Base-by-base conservation (phyloP, 2,888 invertebrate genomes). In the Sarcophaga carnaria region DNA sequence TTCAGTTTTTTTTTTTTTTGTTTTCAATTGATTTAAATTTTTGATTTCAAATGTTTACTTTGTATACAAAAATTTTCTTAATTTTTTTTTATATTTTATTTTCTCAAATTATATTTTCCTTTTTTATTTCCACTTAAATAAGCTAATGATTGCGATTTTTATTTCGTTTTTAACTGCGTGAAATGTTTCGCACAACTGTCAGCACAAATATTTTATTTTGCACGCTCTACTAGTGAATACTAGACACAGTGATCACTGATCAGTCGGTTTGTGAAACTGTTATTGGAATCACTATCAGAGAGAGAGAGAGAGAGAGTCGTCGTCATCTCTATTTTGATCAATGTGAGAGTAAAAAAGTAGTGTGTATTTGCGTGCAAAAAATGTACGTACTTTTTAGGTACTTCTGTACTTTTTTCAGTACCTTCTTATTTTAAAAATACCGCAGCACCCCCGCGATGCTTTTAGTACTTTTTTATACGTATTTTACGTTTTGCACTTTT, bases 171-270 rank as follows among this genome's bases (percentile, higher is more conserved):
- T 67, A 79, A 81, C 84, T 71, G 76, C 79, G 78, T 87, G 87
- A 87, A 87, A 81, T 79, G 70, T 81, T 87, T 84, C 59, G 84
- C 84, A 87, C 84, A 84, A 87, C 87, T 87, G 87, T 76, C 81
- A 84, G 49, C 78, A 70, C 59, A 76, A 81, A 81, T 76, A 71
- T 83, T 75, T 78, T 14, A 47, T 78, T 54, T 76, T 14, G 76
- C 54, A 27, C 37, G 72, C 77, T 86, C 81, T 79, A 81, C 80
- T 78, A 59, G 64, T 60, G 47, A 25, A 20, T 17, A 12, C 17
- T 54, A 37, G 49, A 0, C 0, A 59, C 25, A 14, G 17, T 54
- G 54, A 54, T n/a, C 25, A 14, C 17, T 54, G 54, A 54, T n/a
- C 59, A n/a, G 59, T 27, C 27, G 12, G n/a, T 25, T 49, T 64